A percentile compares a stretch with the other conserved stretches of the same genome.
These are phyloP conservation scores for Melanophora roralis DNA, from an alignment of 2,888 invertebrate genomes.

Conservation along the genomic window DNA sequence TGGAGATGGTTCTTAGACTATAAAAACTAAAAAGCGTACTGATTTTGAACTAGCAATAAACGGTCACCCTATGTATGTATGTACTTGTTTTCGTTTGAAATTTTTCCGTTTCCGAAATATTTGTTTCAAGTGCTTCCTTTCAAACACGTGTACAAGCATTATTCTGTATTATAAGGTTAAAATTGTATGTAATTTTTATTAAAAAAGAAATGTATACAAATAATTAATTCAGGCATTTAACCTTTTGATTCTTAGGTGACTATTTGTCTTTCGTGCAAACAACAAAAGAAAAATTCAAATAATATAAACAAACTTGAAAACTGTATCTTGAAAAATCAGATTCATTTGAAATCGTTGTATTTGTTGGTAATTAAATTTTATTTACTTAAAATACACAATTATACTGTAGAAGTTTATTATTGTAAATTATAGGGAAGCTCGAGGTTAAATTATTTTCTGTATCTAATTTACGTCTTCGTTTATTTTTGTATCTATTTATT, in stretches of 20 bases:
- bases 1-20: no score
- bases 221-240: slow-evolving; percentile 14
- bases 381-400: slow-evolving; percentile 42
- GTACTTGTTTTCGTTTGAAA: slow-evolving; percentile 13
- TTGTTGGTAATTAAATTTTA: slow-evolving; percentile 41
- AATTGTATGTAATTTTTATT: background rate
- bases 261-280: slow-evolving; percentile 43
- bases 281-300: slow-evolving; percentile 9
- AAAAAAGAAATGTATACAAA: slow-evolving; percentile 20
- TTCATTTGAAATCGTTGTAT: background rate
- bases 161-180: background rate
- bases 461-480: slow-evolving; percentile 22
- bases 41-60: no score
- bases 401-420: slow-evolving; percentile 43
- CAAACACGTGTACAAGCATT: slow-evolving; percentile 28
- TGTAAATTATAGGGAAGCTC: slow-evolving; percentile 27
- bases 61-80: no score
- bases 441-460: slow-evolving; percentile 43
- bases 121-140: slow-evolving; percentile 37
- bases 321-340: background rate
- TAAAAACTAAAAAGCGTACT: no score
- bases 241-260: slow-evolving; percentile 47
- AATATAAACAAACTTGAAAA: slow-evolving; percentile 45
- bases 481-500: background rate
- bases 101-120: background rate